These are phyloP conservation scores for Pyrrhia umbra DNA, from an alignment of 2,888 invertebrate species.

Conservation along the genomic window DNA sequence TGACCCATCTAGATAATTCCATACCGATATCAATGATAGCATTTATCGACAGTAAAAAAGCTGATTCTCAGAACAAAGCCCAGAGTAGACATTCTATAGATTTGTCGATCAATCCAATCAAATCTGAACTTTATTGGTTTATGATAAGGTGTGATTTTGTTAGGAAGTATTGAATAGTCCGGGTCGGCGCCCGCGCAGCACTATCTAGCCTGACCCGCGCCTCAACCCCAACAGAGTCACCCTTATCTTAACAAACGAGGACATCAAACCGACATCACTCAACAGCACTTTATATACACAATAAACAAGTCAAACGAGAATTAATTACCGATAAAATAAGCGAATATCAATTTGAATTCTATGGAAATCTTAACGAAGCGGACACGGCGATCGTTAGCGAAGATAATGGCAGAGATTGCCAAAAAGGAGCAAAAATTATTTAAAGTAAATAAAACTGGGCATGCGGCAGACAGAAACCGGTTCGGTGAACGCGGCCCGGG, in stretches of 20 bases:
- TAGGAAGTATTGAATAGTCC: constrained; percentile 42
- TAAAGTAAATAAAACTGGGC: constrained; percentile 88
- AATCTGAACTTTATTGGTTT: constrained; percentile 54
- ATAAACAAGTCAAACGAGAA: constrained; percentile 79
- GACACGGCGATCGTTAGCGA: constrained; percentile 83
- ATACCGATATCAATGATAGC: constrained; percentile 43
- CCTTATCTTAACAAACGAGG: constrained; percentile 86
- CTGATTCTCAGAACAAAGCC: constrained; percentile 53
- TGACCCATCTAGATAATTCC: constrained; percentile 52
- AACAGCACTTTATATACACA: constrained; percentile 72
- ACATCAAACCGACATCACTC: constrained; percentile 81
- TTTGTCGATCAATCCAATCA: constrained; percentile 26
- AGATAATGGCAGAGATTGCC: constrained; percentile 88
- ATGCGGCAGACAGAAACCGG: constrained; percentile 82
- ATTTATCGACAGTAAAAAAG: constrained; percentile 46
- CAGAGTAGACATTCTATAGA: constrained; percentile 37
- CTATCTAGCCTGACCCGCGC: constrained; percentile 85
- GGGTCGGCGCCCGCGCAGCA: constrained; percentile 82
- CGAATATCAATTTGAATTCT: constrained; percentile 81
- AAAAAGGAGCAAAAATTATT: constrained; percentile 87
- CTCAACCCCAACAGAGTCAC: constrained; percentile 80
- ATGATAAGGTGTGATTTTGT: constrained; percentile 50
- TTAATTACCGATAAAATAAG: constrained; percentile 78
- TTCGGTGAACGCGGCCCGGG: constrained; percentile 74
- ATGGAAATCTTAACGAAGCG: constrained; percentile 86